Evolutionary conservation across 53 echinoderm and acorn worm species (phyloP).

Genomic region (Echinarachnius parma): DNA sequence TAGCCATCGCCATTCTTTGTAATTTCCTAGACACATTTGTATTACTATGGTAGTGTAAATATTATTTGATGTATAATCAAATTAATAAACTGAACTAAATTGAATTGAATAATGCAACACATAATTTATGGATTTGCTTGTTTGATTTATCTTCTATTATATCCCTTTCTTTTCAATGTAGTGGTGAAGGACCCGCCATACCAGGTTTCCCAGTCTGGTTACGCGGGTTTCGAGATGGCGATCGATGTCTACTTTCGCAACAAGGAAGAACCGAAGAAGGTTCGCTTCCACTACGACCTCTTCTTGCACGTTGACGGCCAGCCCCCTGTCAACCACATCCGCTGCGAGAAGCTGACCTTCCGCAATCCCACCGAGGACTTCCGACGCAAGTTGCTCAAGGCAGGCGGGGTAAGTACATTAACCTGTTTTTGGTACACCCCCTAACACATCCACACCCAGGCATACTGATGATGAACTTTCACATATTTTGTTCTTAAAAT

Average conservation of each 20-base stretch:
- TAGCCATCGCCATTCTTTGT: too few relatives aligned
- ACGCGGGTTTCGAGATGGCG: slow-evolving; percentile 90
- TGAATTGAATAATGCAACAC: too few relatives aligned
- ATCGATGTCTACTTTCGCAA: slow-evolving; percentile 92
- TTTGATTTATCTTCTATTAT: neutral
- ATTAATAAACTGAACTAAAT: too few relatives aligned
- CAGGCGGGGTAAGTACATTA: slow-evolving; percentile 83
- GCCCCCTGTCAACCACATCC: slow-evolving; percentile 92
- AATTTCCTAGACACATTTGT: too few relatives aligned
- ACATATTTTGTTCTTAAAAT: too few relatives aligned
- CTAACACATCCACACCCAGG: too few relatives aligned
- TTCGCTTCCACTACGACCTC: slow-evolving; percentile 85
- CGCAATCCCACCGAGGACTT: slow-evolving; percentile 98
- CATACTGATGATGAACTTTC: too few relatives aligned
- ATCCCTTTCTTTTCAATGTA: slow-evolving; percentile 16
- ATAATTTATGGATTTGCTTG: too few relatives aligned
- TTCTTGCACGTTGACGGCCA: slow-evolving; percentile 82
- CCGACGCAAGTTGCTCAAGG: slow-evolving; percentile 86
- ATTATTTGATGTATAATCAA: too few relatives aligned
- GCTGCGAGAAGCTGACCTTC: slow-evolving; percentile 96
- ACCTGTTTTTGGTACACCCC: too few relatives aligned
- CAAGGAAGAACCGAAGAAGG: slow-evolving; percentile 99
- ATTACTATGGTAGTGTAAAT: too few relatives aligned
- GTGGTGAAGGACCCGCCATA: slow-evolving; percentile 91
- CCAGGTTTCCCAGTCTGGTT: slow-evolving; percentile 80